Evolutionary conservation across 2,888 invertebrate species (phyloP).

Genomic region (Bursaphelenchus okinawaensis): DNA sequence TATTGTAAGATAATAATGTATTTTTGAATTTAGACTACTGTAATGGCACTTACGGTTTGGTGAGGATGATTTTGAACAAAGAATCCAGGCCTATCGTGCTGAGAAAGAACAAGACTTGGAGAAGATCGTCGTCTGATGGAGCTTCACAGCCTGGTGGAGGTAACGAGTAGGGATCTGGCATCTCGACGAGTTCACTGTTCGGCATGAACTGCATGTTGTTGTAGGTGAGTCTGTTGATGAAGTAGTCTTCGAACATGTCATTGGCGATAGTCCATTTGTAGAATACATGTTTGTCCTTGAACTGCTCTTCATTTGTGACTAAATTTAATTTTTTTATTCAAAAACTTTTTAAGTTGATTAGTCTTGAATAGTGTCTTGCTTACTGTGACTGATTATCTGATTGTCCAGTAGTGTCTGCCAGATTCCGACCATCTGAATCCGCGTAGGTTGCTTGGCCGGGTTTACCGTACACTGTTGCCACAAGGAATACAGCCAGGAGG

Average conservation of each 20-base stretch:
- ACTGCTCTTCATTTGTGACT: slow-evolving; percentile 75
- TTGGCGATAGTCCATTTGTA: slow-evolving; percentile 71
- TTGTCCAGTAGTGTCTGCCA: slow-evolving; percentile 78
- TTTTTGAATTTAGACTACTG: too few species aligned
- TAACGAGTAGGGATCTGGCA: slow-evolving; percentile 34
- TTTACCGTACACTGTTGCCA: slow-evolving; percentile 60
- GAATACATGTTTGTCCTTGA: slow-evolving; percentile 75
- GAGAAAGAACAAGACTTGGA: slow-evolving; percentile 63
- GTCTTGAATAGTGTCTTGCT: slow-evolving; percentile 52
- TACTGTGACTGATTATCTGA: slow-evolving; percentile 73
- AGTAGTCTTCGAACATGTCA: slow-evolving; percentile 62
- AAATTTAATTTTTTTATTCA: slow-evolving; percentile 34
- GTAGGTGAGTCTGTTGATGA: slow-evolving; percentile 16
- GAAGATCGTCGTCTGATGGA: slow-evolving; percentile 34
- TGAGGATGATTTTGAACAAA: slow-evolving; percentile 72
- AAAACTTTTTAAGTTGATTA: too few species aligned
- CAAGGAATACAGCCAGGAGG: slow-evolving; percentile 72
- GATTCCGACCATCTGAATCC: slow-evolving; percentile 65
- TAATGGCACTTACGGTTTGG: slow-evolving; percentile 69
- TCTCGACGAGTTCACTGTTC: slow-evolving; percentile 12
- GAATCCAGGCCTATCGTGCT: slow-evolving; percentile 74
- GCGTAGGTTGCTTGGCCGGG: slow-evolving; percentile 12
- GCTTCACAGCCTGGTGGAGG: slow-evolving; percentile 16
- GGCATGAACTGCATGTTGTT: slow-evolving; percentile 24
- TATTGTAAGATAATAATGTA: too few species aligned